Base-by-base conservation (phyloP, 2,888 invertebrate species). In the Oscheius sp. region DNA sequence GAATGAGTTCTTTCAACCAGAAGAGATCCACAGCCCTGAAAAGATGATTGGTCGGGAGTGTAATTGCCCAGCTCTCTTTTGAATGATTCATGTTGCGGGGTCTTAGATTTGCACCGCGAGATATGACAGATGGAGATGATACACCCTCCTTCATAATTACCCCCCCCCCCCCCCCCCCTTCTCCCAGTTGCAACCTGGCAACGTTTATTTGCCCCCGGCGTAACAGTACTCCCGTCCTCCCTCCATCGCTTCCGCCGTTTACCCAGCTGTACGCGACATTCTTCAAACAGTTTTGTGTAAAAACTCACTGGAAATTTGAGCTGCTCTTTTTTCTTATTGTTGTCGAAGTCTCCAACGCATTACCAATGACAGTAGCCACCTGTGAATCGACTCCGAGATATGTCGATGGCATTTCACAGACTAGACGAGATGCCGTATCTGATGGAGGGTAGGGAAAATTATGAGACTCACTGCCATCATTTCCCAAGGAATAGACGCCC, bases 291-390 rank as follows among this genome's bases (percentile, higher is more conserved):
- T 26, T 36, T 38, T 44, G 14, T n/a, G 14, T 28, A 47, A 44
- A 44, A 59, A 70, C 75, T 71, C n/a, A 75, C 75, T 75, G 75
- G 30, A 72, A 75, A 44, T 73, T 73, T 38, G 73, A 73, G 26
- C 71, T 73, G 57, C 70, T 68, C 68, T 72, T 73, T 20, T 50
- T 56, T 57, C 65, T 61, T 2, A 73, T 67, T 6, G 61, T 61
- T 38, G 73, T 54, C 0, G 70, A 59, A n/a, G 59, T 66, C 22
- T 75, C 70, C 9, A 75, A 50, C 4, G 71, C 75, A 1, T 69
- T 71, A 26, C 70, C 71, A 1, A 75, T 64, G 44, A 73, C 75
- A 24, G 72, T 75, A 41, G 22, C 44, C n/a, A 66, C 64, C 22
- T 62, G 44, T 14, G 47, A 44, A n/a, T 75, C 64, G 47, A 68